Evolutionary conservation across 2,888 invertebrate species (phyloP), one percentile per base, ranked within the genome.

Genomic region (Drosophila monieri): DNA sequence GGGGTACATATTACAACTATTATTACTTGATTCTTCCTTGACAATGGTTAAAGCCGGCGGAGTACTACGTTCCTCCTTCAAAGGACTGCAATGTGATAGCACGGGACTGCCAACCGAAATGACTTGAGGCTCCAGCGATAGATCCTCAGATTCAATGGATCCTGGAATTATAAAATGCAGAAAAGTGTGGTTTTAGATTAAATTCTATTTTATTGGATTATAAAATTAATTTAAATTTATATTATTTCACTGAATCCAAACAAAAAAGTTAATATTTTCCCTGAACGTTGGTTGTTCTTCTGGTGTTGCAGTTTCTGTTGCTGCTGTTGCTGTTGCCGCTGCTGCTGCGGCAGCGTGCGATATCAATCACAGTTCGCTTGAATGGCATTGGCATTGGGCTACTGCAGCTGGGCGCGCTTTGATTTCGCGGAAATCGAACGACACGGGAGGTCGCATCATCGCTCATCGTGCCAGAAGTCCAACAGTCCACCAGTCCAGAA

Each of bases 121-220:
- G 85, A 89, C 91, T 90, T 90, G 92, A 72, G 91, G 94, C 88
- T 94, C 94, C 89, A 96, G 92, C 35, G 96, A 95, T 67, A 96
- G 91, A 90, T 96, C 96, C 91, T 96, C 96, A 85, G 95, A 95
- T 89, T 95, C 95, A 91, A 96, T 93, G 84, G 95, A 94, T 93
- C 96, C 96, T 96, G 93, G 37, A 94, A 77, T 23, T 0, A 12
- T 8, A 44, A 39, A 43, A 53, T 30, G n/a, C 37, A 43, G 21
- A 21, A 3, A 25, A 18, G 18, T 52, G 9, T 10, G 41, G 6
- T 21, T 4, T 10, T 3, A 15, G 2, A 46, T 47, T 39, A 14
- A 14, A 32, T 10, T 6, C 6, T 10, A 35, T 2, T 1, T 18
- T 18, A 18, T 18, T 1, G 18, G 18, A 21, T 25, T 2, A 3